These are phyloP conservation scores for Tinea trinotella DNA, from an alignment of 2,888 invertebrate genomes.

Conservation along the genomic window DNA sequence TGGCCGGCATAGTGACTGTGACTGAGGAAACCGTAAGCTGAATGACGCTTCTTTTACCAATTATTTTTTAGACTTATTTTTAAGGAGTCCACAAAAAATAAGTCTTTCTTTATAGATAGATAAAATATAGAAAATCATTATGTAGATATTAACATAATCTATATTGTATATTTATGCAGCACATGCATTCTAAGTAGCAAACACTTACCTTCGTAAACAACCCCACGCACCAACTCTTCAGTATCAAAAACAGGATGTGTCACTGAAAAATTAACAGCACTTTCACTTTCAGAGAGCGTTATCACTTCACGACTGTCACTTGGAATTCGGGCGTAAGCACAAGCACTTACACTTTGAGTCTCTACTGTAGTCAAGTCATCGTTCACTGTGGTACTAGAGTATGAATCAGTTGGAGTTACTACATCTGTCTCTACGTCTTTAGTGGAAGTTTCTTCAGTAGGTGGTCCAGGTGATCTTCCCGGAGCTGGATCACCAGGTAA, in stretches of 20 bases:
- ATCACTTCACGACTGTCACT: conserved; percentile 59
- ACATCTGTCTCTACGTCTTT: conserved; percentile 29
- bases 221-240: conserved; percentile 63
- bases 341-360: conserved; percentile 40
- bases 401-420: conserved; percentile 28
- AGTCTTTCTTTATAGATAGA: no score
- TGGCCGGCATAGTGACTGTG: no score
- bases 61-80: no score
- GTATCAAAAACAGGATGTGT: conserved; percentile 66
- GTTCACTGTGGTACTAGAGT: conserved; percentile 39
- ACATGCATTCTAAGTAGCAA: no score
- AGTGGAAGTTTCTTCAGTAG: conserved; percentile 27
- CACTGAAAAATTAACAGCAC: conserved; percentile 64
- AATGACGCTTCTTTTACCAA: no score
- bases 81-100: no score
- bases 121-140: no score
- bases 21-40: no score
- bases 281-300: conserved; percentile 49
- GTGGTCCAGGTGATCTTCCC: conserved; percentile 77
- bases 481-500: conserved; percentile 76
- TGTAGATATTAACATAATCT: no score
- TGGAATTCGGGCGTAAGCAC: conserved; percentile 54
- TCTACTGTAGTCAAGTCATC: conserved; percentile 33
- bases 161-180: no score
- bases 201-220: conserved; percentile 71